Evolutionary conservation across 2,113 vertebrate genomes (phyloP).

Genomic region (Callospermophilus lateralis): DNA sequence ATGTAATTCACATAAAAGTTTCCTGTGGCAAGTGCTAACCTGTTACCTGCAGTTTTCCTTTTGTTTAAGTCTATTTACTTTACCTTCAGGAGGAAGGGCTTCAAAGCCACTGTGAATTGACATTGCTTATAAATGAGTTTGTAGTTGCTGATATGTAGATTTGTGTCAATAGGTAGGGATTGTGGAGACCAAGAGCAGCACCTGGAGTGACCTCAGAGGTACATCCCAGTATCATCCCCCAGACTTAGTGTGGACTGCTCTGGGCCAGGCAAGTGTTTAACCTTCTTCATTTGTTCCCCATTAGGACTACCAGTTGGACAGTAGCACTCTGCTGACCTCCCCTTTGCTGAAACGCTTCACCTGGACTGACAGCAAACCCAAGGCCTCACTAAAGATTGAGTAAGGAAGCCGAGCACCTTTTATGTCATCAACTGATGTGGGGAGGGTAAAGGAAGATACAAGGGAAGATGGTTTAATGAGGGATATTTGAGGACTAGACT

Average conservation of each 20-base stretch:
- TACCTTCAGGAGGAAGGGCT: neutral
- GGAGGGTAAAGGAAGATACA: neutral
- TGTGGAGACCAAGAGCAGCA: neutral
- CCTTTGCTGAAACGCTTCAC: conserved; percentile 91
- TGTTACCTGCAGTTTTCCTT: neutral
- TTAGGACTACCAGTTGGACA: conserved; percentile 92
- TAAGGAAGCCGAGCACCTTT: conserved; percentile 19
- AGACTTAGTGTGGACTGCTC: neutral
- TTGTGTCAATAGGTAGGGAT: neutral
- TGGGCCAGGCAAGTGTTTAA: neutral
- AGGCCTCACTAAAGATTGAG: conserved; percentile 67
- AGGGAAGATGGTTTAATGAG: neutral
- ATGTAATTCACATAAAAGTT: neutral
- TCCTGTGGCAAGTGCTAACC: neutral
- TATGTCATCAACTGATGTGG: fast-evolving
- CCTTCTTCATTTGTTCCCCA: neutral
- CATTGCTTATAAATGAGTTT: neutral
- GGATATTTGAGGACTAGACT: neutral
- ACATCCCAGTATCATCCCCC: fast-evolving
- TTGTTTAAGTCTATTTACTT: neutral
- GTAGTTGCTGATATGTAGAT: neutral
- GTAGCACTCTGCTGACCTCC: conserved; percentile 91
- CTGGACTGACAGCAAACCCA: conserved; percentile 88
- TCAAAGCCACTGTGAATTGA: neutral
- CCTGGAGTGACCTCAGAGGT: neutral